Base-by-base conservation (phyloP, 1,140 invertebrate genomes). In the Laupala kohalensis region DNA sequence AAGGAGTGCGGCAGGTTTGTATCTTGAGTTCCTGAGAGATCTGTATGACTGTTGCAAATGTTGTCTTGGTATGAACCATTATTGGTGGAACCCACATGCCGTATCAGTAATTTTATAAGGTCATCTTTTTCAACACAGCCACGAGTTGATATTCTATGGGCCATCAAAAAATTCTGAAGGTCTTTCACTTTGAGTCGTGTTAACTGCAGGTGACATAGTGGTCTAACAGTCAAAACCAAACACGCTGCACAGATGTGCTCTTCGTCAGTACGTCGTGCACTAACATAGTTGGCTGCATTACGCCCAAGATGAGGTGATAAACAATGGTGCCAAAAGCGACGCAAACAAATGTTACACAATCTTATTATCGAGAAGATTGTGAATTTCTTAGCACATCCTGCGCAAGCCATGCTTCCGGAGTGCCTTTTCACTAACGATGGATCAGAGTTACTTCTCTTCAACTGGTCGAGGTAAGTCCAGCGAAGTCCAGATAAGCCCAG, bases 41-140 rank as follows among this genome's bases (percentile, higher is more conserved):
- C 15, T 6, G 26, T 23, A 37, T 23, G 67, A 12, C 28, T 19
- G 24, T 12, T 24, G 24, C n/a, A 23, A 28, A 68, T 29, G 5
- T 68, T 29, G 24, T 23, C 24, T 68, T 29, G 23, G 24, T 30
- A 27, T 0, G 28, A 27, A 53, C 37, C 37, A 23, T 23, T 68
- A 23, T 30, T 68, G 27, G 67, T 23, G 27, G 67, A 64, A 69
- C 67, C 64, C 53, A 88, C 86, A 79, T 87, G 87, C 2, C 80
- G 76, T 76, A 89, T 83, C 72, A 88, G 82, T 73, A 89, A 78
- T 73, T 83, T 84, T 15, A 89, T 84, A 74, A 90, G 78, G 73
- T 89, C 88, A 78, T 89, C 88, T 79, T 89, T 89, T 77, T 89
- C 87, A 73, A 90, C 82, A 75, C 88, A 89, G 74, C 87, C 88